Conservation (phyloP, 2,888 invertebrate genomes). For the Corbicula japonica region DNA sequence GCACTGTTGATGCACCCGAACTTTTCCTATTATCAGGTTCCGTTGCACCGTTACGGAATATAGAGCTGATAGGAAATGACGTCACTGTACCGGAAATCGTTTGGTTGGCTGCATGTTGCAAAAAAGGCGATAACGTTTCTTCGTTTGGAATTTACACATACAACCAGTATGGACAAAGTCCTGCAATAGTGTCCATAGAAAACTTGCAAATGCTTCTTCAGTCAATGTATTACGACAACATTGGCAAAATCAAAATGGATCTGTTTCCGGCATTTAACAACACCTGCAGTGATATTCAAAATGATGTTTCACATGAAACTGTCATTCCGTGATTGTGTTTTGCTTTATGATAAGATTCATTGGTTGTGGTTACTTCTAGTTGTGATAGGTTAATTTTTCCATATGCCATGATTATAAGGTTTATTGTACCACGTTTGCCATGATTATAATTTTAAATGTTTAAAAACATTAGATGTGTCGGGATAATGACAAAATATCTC, state of each 20-base stretch:
- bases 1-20: slow-evolving; percentile 59
- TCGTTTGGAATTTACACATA: slow-evolving; percentile 79
- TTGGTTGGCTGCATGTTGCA: slow-evolving; percentile 81
- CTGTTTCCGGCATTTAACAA: slow-evolving; percentile 78
- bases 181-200: slow-evolving; percentile 73
- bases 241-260: slow-evolving; percentile 68
- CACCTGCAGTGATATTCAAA: slow-evolving; percentile 74
- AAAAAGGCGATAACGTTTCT: slow-evolving; percentile 70
- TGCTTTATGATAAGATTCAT: too few relatives aligned
- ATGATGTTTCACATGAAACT: slow-evolving; percentile 73
- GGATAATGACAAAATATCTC: too few relatives aligned
- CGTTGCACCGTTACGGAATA: slow-evolving; percentile 46
- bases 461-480: too few relatives aligned
- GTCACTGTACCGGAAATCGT: slow-evolving; percentile 79
- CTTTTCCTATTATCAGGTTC: slow-evolving; percentile 69
- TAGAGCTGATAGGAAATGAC: slow-evolving; percentile 76
- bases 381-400: too few relatives aligned
- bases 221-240: slow-evolving; percentile 70
- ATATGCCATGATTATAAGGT: too few relatives aligned
- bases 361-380: too few relatives aligned
- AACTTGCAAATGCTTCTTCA: slow-evolving; percentile 78
- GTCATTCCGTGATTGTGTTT: too few relatives aligned
- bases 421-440: too few relatives aligned
- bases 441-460: too few relatives aligned
- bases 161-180: slow-evolving; percentile 72